Base-by-base conservation (phyloP, 2,888 invertebrate genomes). In the Anthophora plumipes region DNA sequence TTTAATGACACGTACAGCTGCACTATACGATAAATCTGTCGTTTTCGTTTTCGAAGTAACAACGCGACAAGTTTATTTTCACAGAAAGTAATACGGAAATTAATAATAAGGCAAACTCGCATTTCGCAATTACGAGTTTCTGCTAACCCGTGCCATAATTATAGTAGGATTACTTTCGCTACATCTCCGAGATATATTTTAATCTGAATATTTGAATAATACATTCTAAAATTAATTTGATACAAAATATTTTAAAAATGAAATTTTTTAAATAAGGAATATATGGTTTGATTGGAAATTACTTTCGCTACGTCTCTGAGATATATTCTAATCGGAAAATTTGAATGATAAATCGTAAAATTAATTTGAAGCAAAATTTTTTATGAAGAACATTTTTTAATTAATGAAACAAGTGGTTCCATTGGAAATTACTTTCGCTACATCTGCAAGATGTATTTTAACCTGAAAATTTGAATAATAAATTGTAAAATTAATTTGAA, bases 121-220 rank as follows among this genome's bases (percentile, higher is more conserved):
- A 61, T 71, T 54, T 63, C 31, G 14, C 20, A 71, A 71, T 63
- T 63, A 39, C 52, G 43, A 41, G 50, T 70, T 25, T 8, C 25
- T 14, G 61, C 48, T n/a, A 61, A 70, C 52, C 52, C 48, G 20
- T 11, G 0, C 43, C 31, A 31, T 71, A 63, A 63, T 22, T 71
- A 63, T 25, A 43, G 17, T 20, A 12, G 54, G 63, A 63, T 71
- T 71, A 71, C 52, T 43, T 31, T 43, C 41, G 11, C 71, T 50
- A 12, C 17, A 46, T 31, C 41, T 20, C 14, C 9, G 52, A 43
- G 31, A 17, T 54, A 43, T 63, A 54, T 71, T 43, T 54, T 43
- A 71, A 63, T 63, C 14, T 20, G 4, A 54, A 20, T 43, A 71
- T 63, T 63, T 41, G 31, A 46, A 50, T 20, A 54, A 25, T 12